A percentile compares a stretch with the other conserved stretches of the same genome.
Conservation (phyloP, 2,888 invertebrate genomes). For the Anthrax anthrax region DNA sequence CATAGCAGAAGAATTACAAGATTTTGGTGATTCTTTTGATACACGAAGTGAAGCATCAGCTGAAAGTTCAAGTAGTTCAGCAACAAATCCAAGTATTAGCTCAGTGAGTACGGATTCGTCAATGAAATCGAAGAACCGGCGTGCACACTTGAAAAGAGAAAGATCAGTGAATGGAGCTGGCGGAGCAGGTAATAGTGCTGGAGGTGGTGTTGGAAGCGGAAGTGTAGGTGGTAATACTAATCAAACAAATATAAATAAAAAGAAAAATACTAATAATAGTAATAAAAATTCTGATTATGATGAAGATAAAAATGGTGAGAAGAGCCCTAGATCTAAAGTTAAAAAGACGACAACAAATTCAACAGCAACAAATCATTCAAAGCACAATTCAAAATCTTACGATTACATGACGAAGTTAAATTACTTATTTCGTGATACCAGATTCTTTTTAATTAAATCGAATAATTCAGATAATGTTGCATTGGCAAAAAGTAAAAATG, state of each 20-base stretch:
- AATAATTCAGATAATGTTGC: constrained; percentile 95
- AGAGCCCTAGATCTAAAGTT: constrained; percentile 16
- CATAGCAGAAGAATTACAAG: constrained; percentile 66
- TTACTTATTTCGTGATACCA: constrained; percentile 86
- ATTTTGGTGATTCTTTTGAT: constrained; percentile 54
- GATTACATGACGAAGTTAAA: constrained; percentile 81
- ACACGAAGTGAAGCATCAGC: constrained; percentile 82
- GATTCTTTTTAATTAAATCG: constrained; percentile 93
- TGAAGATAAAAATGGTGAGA: constrained; percentile 11
- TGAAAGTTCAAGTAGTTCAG: constrained; percentile 51
- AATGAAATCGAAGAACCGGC: constrained; percentile 23
- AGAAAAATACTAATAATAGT: constrained; percentile 5
- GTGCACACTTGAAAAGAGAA: constrained; percentile 42
- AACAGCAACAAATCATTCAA: constrained; percentile 24
- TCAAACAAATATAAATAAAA: constrained; percentile 8
- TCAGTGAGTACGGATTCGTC: constrained; percentile 46
- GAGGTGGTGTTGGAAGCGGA: background rate
- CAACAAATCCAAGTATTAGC: constrained; percentile 62
- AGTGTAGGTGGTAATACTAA: constrained; percentile 7
- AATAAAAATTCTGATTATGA: constrained; percentile 3
- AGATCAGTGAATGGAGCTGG: constrained; percentile 13
- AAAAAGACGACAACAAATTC: constrained; percentile 25
- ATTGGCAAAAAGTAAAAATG: constrained; percentile 85
- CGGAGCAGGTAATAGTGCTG: background rate
- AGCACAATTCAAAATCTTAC: constrained; percentile 46